Base-by-base conservation (phyloP, 2,113 vertebrate genomes). In the Rafetus swinhoei region DNA sequence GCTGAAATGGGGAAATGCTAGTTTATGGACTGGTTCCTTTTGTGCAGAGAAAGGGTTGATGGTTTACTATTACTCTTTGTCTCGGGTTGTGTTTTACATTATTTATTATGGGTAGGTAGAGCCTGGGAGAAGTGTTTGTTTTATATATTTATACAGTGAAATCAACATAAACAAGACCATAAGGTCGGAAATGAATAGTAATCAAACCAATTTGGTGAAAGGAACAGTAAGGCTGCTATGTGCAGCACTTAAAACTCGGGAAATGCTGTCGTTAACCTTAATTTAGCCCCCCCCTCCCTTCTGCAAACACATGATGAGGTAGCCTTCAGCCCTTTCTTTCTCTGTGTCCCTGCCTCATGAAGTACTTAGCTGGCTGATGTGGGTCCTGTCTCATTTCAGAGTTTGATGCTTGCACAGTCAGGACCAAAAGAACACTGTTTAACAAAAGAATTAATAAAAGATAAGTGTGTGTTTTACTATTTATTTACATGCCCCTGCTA, bases 171-270 rank as follows among this genome's bases (percentile, higher is more conserved):
- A 77, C 39, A 50, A 76, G 72, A 24, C 10, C 10, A 19, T 13
- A 76, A 25, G 92, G 87, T 93, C 87, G 91, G 89, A 88, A 90
- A 27, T 16, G 5, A 85, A 90, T 74, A 82, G 74, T 32, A 87
- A 65, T 92, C 79, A n/a, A 94, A 95, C 82, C 52, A 86, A 93
- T 76, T 86, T 79, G 7, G 91, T 88, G 91, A 90, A 95, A 90
- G 87, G 81, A 93, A 92, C 60, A 82, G 65, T 54, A 87, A 29
- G 59, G 19, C 32, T 69, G 74, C 53, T 95, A 92, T 95, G 90
- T 93, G 91, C 91, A 94, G 94, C 84, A 91, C 77, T 96, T 85
- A 85, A 91, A 94, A 72, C 80, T 92, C 93, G 93, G 83, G 74
- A 97, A 93, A 92, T n/a, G 15, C 22, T 82, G 60, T 93, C 74